Base-by-base conservation (phyloP, 2,888 invertebrate species). In the Melinaea marsaeus region DNA sequence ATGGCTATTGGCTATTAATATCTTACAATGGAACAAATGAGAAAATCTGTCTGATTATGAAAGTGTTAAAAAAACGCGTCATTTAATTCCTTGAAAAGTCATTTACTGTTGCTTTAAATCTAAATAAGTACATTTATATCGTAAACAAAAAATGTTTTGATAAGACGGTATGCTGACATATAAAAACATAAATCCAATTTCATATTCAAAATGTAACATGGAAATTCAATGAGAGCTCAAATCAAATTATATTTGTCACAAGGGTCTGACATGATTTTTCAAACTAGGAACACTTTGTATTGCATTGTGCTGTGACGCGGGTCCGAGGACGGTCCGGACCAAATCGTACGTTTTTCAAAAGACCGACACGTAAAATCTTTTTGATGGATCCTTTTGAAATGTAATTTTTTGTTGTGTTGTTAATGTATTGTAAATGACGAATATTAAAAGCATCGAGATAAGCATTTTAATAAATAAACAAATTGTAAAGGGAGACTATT, bases 221-320 rank as follows among this genome's bases (percentile, higher is more conserved):
- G 22, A 22, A 51, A 51, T 32, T 51, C 4, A 51, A 51, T 51
- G 13, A 48, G 32, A 32, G 51, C 51, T 22, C 51, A 77, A 80
- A 80, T 77, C 75, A 72, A 74, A 81, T 85, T 83, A 79, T 77
- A 85, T 84, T 84, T 80, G 79, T 79, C 79, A 81, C 77, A 78
- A 78, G 74, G 76, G 75, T 80, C 79, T 78, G 74, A 74, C 77
- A 74, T 78, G 76, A 71, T 74, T 82, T 85, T 77, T 81, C 76
- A 75, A 81, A 79, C 83, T 79, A 79, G 79, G 79, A 81, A 76
- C 81, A 79, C 79, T 80, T 78, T 81, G 78, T 76, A 70, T 64
- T 70, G 81, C 78, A 86, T 90, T 90, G 90, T 90, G 77, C 67
- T 74, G 68, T 89, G 90, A 90, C 78, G 84, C 85, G 89, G 90